Base-by-base conservation (phyloP, 2,888 invertebrate genomes). In the Spisula subtruncata region DNA sequence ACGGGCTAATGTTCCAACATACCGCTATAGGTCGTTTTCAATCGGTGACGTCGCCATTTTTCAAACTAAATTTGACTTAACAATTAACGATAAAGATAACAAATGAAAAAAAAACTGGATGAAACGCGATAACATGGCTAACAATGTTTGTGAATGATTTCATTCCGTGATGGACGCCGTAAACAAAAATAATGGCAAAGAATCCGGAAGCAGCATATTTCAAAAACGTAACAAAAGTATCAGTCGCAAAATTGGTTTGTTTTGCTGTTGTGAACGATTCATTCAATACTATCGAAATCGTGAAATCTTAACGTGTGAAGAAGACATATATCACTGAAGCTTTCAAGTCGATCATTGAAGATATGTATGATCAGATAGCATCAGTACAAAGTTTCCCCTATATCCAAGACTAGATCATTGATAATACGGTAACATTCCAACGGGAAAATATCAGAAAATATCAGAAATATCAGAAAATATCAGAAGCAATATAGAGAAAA, bases 141-240 rank as follows among this genome's bases (percentile, higher is more conserved):
- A 41, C 41, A 41, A 14, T 35, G 75, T 75, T 75, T 32, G 12
- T 35, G 32, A 75, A 75, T 75, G 32, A 75, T 75, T 75, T 75
- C 75, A 18, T 75, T 32, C 32, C 75, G 75, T 75, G 75, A 75
- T 32, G 75, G 29, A 75, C 32, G 32, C 25, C 75, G 35, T 75
- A 29, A 75, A 75, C 16, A 8, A 35, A 75, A 75, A 75, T 32
- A 75, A 75, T 75, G 32, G 75, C 75, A 32, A 75, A 75, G 75
- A 75, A 75, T 75, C 75, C 75, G 75, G 75, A 75, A 75, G 75
- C n/a, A 32, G 35, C 32, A 12, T 8, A 25, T 8, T 60, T 60
- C n/a, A n/a, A 25, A n/a, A 60, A 32, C 16, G 75, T 75, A 35
- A 75, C 75, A 75, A 75, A 75, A 75, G 75, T 75, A 32, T 75